phyloP scores from a whole-genome alignment of 2,797 vertebrate species.

The Chelon auratus region DNA sequence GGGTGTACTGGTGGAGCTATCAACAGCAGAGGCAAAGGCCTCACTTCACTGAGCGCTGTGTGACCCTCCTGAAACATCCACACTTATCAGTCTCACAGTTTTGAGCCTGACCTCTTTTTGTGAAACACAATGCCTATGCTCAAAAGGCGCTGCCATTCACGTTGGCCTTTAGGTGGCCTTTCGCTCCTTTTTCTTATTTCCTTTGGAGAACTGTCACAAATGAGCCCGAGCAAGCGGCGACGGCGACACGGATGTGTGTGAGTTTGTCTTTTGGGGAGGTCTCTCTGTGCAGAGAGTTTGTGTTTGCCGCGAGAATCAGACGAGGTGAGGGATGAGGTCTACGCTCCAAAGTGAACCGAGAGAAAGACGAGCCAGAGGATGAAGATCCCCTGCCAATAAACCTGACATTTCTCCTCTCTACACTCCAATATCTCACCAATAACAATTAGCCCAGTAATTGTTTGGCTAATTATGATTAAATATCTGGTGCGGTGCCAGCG shows the following conservation, averaged over 20 bases:
- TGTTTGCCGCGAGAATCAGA: conserved; percentile 15
- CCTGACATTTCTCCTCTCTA: conserved; percentile 74
- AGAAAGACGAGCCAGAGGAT: conserved; percentile 44
- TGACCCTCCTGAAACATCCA: conserved; percentile 58
- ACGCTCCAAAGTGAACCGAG: conserved; percentile 32
- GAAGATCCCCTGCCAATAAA: conserved; percentile 68
- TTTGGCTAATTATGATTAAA: conserved; percentile 86
- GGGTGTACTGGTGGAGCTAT: conserved; percentile 59
- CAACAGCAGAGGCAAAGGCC: conserved; percentile 64
- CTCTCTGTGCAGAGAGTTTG: neutral
- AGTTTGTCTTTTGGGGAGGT: conserved; percentile 4
- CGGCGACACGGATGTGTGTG: neutral
- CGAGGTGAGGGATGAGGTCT: conserved; percentile 20
- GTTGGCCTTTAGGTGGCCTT: conserved; percentile 79
- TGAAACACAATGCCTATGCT: conserved; percentile 63
- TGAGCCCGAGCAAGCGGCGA: conserved; percentile 10
- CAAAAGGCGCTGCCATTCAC: conserved; percentile 73
- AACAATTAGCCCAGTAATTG: conserved; percentile 84
- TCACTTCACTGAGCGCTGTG: conserved; percentile 48
- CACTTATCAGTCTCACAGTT: conserved; percentile 61
- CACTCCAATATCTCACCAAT: conserved; percentile 78
- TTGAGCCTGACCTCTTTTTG: conserved; percentile 50
- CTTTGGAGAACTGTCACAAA: conserved; percentile 47
- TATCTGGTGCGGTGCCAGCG: conserved; percentile 74
- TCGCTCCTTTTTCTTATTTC: conserved; percentile 53